These are phyloP conservation scores for Onychomys leucogaster DNA, from an alignment of 2,797 vertebrate genomes.

Conservation along the genomic window DNA sequence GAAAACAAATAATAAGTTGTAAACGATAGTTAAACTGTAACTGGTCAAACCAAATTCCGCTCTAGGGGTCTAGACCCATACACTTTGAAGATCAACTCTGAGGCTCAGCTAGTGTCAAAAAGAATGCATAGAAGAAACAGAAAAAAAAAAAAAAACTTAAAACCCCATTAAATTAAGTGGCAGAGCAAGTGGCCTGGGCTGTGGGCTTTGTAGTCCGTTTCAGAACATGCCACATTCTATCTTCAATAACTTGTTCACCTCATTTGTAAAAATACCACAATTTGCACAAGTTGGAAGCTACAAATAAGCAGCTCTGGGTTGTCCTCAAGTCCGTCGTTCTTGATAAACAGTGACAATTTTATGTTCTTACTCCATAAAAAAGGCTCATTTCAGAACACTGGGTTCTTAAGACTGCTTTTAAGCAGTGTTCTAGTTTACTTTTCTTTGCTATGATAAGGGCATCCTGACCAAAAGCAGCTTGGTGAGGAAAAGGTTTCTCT, in stretches of 20 bases:
- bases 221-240: accelerated
- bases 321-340: too few relatives aligned
- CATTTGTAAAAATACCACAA: neutral
- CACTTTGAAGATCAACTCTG: neutral
- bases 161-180: neutral
- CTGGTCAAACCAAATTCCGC: neutral
- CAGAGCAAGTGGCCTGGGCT: neutral
- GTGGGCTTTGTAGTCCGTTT: neutral
- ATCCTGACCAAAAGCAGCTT: neutral
- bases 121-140: accelerated
- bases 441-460: neutral
- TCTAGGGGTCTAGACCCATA: neutral
- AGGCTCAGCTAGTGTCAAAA: neutral
- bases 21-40: neutral
- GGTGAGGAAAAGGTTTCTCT: neutral
- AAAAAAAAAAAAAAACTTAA: accelerated
- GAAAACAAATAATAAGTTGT: neutral
- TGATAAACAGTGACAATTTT: neutral
- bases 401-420: neutral
- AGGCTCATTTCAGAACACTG: too few relatives aligned
- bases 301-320: neutral
- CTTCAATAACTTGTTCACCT: neutral
- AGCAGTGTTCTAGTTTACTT: neutral
- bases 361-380: accelerated
- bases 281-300: neutral